Percentiles rank a stretch among this genome's conserved stretches.
phyloP scores from a whole-genome alignment of 2,113 vertebrate genomes.

The Archilochus colubris region DNA sequence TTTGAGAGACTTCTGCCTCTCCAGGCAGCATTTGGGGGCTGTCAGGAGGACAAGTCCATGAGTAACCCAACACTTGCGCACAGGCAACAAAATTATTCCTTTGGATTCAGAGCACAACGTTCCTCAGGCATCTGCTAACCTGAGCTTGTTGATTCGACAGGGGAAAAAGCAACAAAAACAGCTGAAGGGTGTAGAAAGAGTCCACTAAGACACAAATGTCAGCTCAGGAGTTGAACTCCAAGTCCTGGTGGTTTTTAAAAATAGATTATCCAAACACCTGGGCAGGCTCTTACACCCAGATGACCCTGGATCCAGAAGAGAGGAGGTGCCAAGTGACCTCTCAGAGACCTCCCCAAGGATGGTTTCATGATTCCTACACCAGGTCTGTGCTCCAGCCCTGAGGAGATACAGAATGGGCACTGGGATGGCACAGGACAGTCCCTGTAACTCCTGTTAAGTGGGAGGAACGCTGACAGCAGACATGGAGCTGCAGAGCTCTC shows the following conservation, averaged over 20 bases:
- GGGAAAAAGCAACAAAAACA: not conserved
- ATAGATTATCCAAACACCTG: constrained; percentile 20
- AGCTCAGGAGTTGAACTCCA: not conserved
- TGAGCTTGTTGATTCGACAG: not conserved
- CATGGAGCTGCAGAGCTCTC: not conserved
- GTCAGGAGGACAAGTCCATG: not conserved
- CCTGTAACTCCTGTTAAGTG: not conserved
- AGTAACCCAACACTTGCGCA: not conserved
- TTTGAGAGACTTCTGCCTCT: not conserved
- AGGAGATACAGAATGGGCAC: not conserved
- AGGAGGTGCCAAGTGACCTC: not conserved
- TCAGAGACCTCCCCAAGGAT: not conserved
- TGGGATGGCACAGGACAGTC: not conserved
- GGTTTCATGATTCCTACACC: not conserved
- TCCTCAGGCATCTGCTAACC: not conserved
- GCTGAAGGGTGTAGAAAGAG: not conserved
- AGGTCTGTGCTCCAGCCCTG: not conserved
- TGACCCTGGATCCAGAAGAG: not conserved
- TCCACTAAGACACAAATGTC: not conserved
- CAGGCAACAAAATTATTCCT: not conserved
- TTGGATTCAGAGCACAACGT: not conserved
- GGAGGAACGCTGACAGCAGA: not conserved
- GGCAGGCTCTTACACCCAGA: not conserved
- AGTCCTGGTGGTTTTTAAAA: constrained; percentile 13
- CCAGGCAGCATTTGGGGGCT: not conserved